Base-by-base conservation (phyloP, 2,888 invertebrate species). In the Orthosia incerta region DNA sequence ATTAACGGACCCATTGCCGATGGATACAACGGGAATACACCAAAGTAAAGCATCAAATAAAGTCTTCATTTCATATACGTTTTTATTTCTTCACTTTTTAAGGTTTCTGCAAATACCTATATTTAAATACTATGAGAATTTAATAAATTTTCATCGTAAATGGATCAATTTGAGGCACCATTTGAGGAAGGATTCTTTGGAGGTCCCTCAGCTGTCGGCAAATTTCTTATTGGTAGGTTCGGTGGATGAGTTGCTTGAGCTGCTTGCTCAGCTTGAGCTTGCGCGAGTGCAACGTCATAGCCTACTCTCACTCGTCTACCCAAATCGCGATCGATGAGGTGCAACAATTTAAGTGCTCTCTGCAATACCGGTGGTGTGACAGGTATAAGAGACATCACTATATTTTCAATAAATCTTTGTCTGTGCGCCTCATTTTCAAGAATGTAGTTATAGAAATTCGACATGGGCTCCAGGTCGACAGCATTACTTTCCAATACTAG, bases 301-400 rank as follows among this genome's bases (percentile, higher is more conserved):
- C 64, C 74, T 4, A 56, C 50, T 11, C 96, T 96, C n/a, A 98
- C 94, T 89, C 97, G 95, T 80, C 94, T 96, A 3, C 98, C 98
- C 74, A 98, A 97, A 61, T 98, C 97, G 0, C 97, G 91, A 92
- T 98, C 98, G 0, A 98, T 98, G 87, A 98, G 96, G n/a, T 97
- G 93, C 89, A 99, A 98, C 90, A 98, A 97, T 83, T 97, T 97
- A 4, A 99, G 96, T 4, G 97, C 98, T 71, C 98, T 97, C 85
- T 97, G 97, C 91, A 98, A 15, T 9, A 82, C 71, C 2, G 82
- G 74, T 0, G 84, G 79, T 23, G 80, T 77, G 2, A 81, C 83
- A 23, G 64, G 53, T 16, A 64, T 57, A 3, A 85, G 71, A 23
- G 73, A 62, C 2, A 23, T 0, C 26, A 56, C 50, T 20, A 78